Base-by-base conservation (phyloP, 2,797 vertebrate genomes). In the Smutsia temminckii region DNA sequence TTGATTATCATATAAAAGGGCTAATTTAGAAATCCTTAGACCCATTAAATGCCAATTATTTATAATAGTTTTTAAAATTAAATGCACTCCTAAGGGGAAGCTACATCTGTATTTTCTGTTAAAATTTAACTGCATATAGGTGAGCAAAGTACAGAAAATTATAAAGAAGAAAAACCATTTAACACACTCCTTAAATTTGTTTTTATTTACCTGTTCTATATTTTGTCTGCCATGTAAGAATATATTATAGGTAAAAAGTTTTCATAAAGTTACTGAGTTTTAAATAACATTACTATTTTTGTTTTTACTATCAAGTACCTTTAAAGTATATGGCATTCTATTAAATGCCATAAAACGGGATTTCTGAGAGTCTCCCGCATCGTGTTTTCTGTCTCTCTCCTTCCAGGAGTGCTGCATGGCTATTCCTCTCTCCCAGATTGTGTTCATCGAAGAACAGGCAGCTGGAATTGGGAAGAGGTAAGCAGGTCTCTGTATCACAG, bases 381-480 rank as follows among this genome's bases (percentile, higher is more conserved):
- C 6, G 27, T 89, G 61, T 57, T 95, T 92, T 96, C 29, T 46
- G 0, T 84, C 72, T 40, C 8, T 97, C 95, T 12, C 94, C 95
- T 92, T 18, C 40, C 78, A 99, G 99, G 99, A 99, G 72, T 99
- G 99, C 98, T 99, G 99, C 97, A 99, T 99, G 94, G 98, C 99
- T 92, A 95, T 99, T 96, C 99, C 99, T 29, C 98, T 99, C 95
- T 99, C 99, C 95, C 99, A 99, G 95, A 98, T 99, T 0, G 97
- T 99, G 93, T 99, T 99, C 97, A 99, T 99, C 96, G 99, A 99
- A 97, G 99, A 99, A 94, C 99, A 99, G 96, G 99, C 99, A 85
- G 99, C 99, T 75, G 99, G 99, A 68, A 99, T 99, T 98, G 99
- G 99, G 96, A 99, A 99, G 97, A 99, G 99, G 99, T 99, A 97